Evolutionary conservation across 2,888 invertebrate genomes (phyloP), one percentile per base, ranked within the genome.

Genomic region (Ochropleura leucogaster): DNA sequence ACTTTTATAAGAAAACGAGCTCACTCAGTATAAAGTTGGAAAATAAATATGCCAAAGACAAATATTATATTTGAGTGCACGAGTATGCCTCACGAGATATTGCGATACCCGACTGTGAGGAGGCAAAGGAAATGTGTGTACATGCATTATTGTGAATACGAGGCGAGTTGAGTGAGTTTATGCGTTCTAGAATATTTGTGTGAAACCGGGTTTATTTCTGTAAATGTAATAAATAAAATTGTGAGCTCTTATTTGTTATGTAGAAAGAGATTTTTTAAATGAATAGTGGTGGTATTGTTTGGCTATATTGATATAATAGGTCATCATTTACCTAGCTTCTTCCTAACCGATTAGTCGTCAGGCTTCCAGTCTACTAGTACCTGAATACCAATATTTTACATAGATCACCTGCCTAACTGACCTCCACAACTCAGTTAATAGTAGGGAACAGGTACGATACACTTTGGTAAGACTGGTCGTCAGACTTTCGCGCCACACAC

Each of bases 21-120:
- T 82, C 59, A 49, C 55, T 68, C 68, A 74, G 46, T 63, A 74
- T 63, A 64, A 80, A 80, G 64, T 72, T 70, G 64, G 57, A 68
- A 72, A 75, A 83, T 76, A 82, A 82, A 82, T 82, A 83, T 83
- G 44, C 68, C 62, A 67, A 83, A 75, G 76, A 72, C 83, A 82
- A 82, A 82, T 80, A 83, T 82, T 80, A 68, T 83, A 82, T 82
- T 76, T 80, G 83, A 83, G 76, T 80, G 80, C 72, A 83, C 68
- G 62, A 65, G 83, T 76, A 76, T 76, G 76, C 69, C 80, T 72
- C 46, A 68, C 44, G 60, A 83, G 67, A 76, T 83, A 82, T 79
- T 83, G 83, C 67, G 57, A 57, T 69, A 76, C 64, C 72, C 75
- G 42, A 55, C 42, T 40, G 57, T 42, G 51, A 64, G 42, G 46